Base-by-base conservation (phyloP, 1,140 invertebrate species). In the Lasioglossum baleicum region DNA sequence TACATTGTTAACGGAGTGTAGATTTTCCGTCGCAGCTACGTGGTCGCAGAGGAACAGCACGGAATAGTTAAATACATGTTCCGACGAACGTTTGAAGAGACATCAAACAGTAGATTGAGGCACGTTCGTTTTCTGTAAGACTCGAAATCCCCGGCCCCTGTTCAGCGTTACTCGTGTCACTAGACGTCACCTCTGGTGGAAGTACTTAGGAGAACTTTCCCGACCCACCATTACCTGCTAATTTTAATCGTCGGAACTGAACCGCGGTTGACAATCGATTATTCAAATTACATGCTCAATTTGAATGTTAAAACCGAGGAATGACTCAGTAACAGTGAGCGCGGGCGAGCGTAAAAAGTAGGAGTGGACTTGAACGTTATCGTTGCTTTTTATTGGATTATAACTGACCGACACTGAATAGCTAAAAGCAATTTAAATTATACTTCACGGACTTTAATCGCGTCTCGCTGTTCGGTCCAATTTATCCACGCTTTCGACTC, bases 261-360 rank as follows among this genome's bases (percentile, higher is more conserved):
- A 61, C 56, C 69, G 22, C 7, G 40, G 58, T n/a, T 8, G 48
- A 26, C 22, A 48, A 79, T 79, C 76, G 69, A 79, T 79, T 79
- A 79, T 79, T 79, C 76, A 79, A 79, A 79, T 79, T 66, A 66
- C 69, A 79, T 8, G 70, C 61, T 48, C 60, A 35, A 72, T 79
- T 73, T 65, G 61, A 79, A 79, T 79, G 76, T 73, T 56, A 58
- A 79, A 73, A 73, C n/a, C 17, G 13, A 66, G 76, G 65, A 58
- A 10, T 10, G 44, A 48, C 44, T 48, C 10, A 3, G 72, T 58
- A 61, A n/a, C n/a, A n/a, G n/a, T n/a, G n/a, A n/a, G n/a, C n/a
- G 20, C 56, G 48, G 7, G 15, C 6, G 51, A 10, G 42, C 35
- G 10, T 17, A 67, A 26, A 56, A 64, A 58, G 60, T 5, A 56